Evolutionary conservation across 2,888 invertebrate species (phyloP).

Genomic region (Dryocosmus kuriphilus): DNA sequence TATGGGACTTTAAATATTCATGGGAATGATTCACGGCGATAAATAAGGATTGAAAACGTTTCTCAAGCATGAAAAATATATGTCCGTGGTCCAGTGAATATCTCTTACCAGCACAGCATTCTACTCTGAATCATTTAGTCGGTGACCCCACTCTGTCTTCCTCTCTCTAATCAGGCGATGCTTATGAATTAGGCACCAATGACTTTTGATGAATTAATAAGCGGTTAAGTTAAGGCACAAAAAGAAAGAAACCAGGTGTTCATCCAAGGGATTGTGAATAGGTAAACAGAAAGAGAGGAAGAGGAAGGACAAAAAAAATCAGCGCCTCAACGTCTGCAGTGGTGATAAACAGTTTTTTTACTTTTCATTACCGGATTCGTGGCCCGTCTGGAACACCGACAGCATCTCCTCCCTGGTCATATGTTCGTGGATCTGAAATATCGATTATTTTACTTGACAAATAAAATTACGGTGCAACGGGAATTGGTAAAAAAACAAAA

Average conservation of each 20-base stretch:
- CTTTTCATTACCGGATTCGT: slow-evolving; percentile 81
- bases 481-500: slow-evolving; percentile 24
- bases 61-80: slow-evolving; percentile 56
- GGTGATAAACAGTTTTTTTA: slow-evolving; percentile 44
- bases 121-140: slow-evolving; percentile 56
- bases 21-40: slow-evolving; percentile 62
- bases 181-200: slow-evolving; percentile 9
- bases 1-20: slow-evolving; percentile 59
- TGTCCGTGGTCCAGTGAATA: slow-evolving; percentile 47
- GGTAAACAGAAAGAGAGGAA: background rate
- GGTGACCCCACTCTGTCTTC: slow-evolving; percentile 57
- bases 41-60: slow-evolving; percentile 60
- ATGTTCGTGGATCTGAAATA: slow-evolving; percentile 91
- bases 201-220: slow-evolving; percentile 20
- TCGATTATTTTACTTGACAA: slow-evolving; percentile 48
- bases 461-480: background rate
- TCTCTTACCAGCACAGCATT: slow-evolving; percentile 56
- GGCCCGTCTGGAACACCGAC: slow-evolving; percentile 90
- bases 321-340: slow-evolving; percentile 39
- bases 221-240: background rate
- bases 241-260: background rate
- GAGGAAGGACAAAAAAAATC: slow-evolving; percentile 8
- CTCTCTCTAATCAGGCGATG: slow-evolving; percentile 44
- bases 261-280: background rate
- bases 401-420: slow-evolving; percentile 91